Evolutionary conservation across 2,113 vertebrate genomes (phyloP), one percentile per base, ranked within the genome.

Genomic region (Noctilio leporinus): DNA sequence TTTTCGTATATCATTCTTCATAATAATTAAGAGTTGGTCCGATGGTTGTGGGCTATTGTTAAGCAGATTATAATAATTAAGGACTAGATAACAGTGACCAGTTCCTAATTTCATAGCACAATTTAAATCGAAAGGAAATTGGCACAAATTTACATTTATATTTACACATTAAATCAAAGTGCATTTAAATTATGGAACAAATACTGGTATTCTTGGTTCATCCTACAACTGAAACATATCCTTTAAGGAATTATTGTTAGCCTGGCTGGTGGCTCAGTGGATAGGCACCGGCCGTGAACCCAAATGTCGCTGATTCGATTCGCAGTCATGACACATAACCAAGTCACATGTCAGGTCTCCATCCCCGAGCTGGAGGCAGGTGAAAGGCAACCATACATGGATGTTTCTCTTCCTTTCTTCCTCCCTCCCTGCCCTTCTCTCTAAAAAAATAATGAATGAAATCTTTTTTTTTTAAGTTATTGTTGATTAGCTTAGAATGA

Each of bases 171-270:
- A 83, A 86, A 83, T 62, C 47, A 81, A 91, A 19, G 43, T 57
- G 26, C 75, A 77, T 38, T 77, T 65, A 72, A 86, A n/a, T 75
- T 94, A 64, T 47, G 33, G 45, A 91, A 51, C 55, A 77, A 43
- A 89, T 43, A 83, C 30, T 76, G 55, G 24, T 59, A 93, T 81
- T 93, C n/a, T 80, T 76, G 22, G 16, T 85, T 78, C 72, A 24
- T 62, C 22, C 40, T 77, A 86, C 33, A 80, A 78, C 35, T 92
- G 55, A 72, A 93, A 89, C 33, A 81, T 67, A n/a, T 12, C 16
- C 11, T 87, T 96, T 83, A 73, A 86, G 49, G 93, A 86, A 30
- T 53, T 93, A 81, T 35, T 86, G 55, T 75, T 86, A n/a, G n/a
- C n/a, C n/a, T n/a, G n/a, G n/a, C n/a, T n/a, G n/a, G n/a, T n/a